Conservation (phyloP, 1,140 invertebrate genomes). For the Asobara japonica region DNA sequence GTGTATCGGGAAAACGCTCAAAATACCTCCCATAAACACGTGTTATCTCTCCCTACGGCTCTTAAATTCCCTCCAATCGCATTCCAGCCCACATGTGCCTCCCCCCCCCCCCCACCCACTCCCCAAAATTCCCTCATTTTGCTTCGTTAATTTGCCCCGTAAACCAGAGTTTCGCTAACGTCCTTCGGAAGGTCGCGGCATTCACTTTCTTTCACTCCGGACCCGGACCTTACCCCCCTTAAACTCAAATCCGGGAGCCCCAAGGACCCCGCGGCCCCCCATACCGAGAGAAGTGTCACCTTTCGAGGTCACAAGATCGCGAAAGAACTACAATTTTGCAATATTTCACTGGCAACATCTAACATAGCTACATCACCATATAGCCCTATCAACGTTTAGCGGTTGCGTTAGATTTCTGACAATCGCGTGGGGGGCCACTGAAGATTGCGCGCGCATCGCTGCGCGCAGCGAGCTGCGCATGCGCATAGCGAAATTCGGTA, state of each 20-base stretch:
- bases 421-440: too few relatives aligned
- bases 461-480: too few relatives aligned
- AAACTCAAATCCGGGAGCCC: constrained; percentile 31
- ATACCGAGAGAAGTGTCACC: not conserved
- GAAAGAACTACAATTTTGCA: too few relatives aligned
- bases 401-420: too few relatives aligned
- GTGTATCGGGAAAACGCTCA: not conserved
- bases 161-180: constrained; percentile 1
- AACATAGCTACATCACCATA: too few relatives aligned
- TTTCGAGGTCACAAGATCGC: not conserved
- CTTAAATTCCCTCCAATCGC: not conserved
- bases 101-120: too few relatives aligned
- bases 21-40: not conserved
- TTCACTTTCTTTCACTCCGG: constrained; percentile 24
- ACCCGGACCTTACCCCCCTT: constrained; percentile 24
- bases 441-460: too few relatives aligned
- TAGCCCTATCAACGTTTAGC: too few relatives aligned
- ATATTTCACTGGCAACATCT: too few relatives aligned
- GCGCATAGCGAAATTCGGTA: too few relatives aligned
- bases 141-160: not conserved
- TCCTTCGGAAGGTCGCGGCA: constrained; percentile 24
- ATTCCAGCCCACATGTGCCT: too few relatives aligned
- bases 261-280: constrained; percentile 20
- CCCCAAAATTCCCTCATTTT: not conserved
- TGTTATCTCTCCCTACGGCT: not conserved